Evolutionary conservation across 2,888 invertebrate species (phyloP).

Genomic region (Caenorhabditis sulstoni): DNA sequence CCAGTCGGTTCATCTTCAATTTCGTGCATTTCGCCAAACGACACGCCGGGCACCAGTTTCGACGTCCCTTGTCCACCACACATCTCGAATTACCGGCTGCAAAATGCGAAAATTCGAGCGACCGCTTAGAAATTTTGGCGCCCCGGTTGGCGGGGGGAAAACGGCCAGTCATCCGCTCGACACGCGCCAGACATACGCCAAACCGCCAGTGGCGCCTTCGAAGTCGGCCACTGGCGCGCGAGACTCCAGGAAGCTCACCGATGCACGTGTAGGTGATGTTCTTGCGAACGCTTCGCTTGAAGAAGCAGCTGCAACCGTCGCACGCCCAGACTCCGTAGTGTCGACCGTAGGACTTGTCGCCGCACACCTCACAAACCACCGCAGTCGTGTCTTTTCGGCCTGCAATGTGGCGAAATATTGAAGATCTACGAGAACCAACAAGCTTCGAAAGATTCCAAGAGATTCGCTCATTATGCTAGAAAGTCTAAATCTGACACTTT

Average conservation of each 20-base stretch:
- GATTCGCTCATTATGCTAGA: not conserved
- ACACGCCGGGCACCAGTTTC: constrained; percentile 92
- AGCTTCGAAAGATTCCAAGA: no score
- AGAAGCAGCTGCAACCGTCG: constrained; percentile 92
- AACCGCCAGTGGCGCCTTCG: no score
- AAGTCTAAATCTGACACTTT: no score
- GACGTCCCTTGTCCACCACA: constrained; percentile 87
- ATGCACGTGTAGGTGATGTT: constrained; percentile 66
- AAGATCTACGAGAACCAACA: no score
- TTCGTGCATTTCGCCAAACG: constrained; percentile 88
- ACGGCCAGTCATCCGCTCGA: no score
- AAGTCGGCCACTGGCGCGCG: no score
- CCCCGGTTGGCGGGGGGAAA: no score
- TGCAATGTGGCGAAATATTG: constrained; percentile 16
- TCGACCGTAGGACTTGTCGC: constrained; percentile 86
- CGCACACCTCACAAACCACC: constrained; percentile 86
- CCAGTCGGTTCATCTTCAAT: constrained; percentile 88
- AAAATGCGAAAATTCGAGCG: no score
- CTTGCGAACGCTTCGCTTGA: constrained; percentile 85
- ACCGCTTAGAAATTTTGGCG: no score
- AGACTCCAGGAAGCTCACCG: constrained; percentile 29
- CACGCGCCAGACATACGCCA: no score
- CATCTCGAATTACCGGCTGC: constrained; percentile 87
- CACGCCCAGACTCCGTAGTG: constrained; percentile 89
- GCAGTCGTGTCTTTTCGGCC: constrained; percentile 54